Evolutionary conservation across 2,888 invertebrate genomes (phyloP).

Genomic region (Papilio protenor): DNA sequence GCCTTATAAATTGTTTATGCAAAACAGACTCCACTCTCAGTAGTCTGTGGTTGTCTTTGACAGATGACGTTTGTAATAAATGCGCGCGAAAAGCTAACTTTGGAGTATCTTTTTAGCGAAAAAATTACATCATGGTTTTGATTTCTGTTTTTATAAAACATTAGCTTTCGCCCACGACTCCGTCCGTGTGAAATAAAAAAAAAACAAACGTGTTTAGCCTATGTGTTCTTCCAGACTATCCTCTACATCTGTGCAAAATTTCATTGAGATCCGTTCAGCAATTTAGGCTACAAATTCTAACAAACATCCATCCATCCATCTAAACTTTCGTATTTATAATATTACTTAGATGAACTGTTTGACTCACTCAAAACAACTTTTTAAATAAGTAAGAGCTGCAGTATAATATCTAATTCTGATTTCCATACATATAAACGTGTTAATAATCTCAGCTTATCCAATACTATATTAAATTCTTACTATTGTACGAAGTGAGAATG

Average conservation of each 20-base stretch:
- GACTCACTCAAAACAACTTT: not conserved
- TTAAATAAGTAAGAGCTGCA: not conserved
- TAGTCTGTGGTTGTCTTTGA: conserved; percentile 23
- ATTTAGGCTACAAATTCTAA: too few species aligned
- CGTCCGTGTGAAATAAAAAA: too few species aligned
- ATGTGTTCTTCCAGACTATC: too few species aligned
- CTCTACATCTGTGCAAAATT: too few species aligned
- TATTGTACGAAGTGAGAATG: not conserved
- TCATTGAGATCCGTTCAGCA: too few species aligned
- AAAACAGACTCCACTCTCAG: conserved; percentile 1
- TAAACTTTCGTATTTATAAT: too few species aligned
- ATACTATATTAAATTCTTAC: not conserved
- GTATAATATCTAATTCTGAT: not conserved
- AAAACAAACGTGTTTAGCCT: too few species aligned
- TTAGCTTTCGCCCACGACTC: too few species aligned
- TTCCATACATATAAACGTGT: not conserved
- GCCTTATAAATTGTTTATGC: conserved; percentile 18
- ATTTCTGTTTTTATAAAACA: conserved; percentile 1
- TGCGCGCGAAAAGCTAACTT: not conserved
- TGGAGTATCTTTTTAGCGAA: not conserved
- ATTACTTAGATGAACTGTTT: not conserved
- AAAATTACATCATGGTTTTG: not conserved
- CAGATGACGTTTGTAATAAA: not conserved
- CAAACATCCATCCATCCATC: too few species aligned
- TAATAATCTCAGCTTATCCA: not conserved